Conservation (phyloP, 2,797 vertebrate species). For the Bovichtus variegatus region DNA sequence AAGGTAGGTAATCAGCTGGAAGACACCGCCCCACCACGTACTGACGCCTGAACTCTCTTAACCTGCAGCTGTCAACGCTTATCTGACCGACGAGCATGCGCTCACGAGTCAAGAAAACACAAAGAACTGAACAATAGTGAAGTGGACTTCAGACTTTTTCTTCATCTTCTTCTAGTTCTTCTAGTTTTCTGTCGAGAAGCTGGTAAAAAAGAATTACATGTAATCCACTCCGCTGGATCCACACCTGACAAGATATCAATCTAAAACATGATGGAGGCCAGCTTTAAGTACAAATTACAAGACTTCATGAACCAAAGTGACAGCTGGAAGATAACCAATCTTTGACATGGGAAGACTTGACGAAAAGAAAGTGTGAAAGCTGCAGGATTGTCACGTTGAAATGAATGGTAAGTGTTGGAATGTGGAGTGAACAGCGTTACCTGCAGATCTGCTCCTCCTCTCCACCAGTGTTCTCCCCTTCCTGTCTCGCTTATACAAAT, state of each 20-base stretch:
- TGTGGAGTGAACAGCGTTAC: constrained; percentile 14
- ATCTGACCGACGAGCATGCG: background rate
- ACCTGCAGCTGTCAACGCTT: background rate
- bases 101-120: background rate
- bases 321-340: background rate
- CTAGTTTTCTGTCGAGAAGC: background rate
- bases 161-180: no score
- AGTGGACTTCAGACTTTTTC: background rate
- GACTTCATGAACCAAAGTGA: background rate
- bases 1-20: background rate
- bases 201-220: background rate
- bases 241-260: constrained; percentile 5
- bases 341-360: background rate
- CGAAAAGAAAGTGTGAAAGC: constrained; percentile 9
- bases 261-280: background rate
- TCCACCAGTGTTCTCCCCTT: constrained; percentile 9
- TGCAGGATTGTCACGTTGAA: constrained; percentile 15
- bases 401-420: background rate
- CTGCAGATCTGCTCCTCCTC: constrained; percentile 17
- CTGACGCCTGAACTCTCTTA: background rate
- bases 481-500: constrained; percentile 43
- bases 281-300: background rate
- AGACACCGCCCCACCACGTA: background rate
- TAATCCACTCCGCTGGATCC: background rate
- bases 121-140: background rate